These are phyloP conservation scores for Apeira syringaria DNA, from an alignment of 2,888 invertebrate species.

Conservation along the genomic window DNA sequence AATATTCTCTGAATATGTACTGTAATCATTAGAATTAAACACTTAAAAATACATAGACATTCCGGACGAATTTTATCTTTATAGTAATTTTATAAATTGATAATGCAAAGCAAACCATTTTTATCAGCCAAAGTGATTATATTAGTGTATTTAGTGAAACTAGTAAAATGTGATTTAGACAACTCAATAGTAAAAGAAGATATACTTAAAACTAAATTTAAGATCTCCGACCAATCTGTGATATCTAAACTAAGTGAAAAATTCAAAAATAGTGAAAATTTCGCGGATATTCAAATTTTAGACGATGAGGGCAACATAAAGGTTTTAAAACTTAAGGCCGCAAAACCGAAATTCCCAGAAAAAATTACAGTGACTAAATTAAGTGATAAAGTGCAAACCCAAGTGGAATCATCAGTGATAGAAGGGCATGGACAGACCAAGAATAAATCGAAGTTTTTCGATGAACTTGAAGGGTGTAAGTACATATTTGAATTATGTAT, in stretches of 20 bases:
- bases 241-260: conserved; percentile 48
- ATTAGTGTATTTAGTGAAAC: conserved; percentile 39
- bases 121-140: conserved; percentile 39
- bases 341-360: conserved; percentile 38
- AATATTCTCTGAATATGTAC: too few species aligned
- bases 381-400: conserved; percentile 20
- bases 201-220: conserved; percentile 50
- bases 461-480: conserved; percentile 89
- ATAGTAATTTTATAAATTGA: conserved; percentile 6
- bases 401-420: conserved; percentile 26
- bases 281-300: conserved; percentile 60
- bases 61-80: too few species aligned
- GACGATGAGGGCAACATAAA: conserved; percentile 62
- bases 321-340: conserved; percentile 65
- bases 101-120: conserved; percentile 20
- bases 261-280: conserved; percentile 14
- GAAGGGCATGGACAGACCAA: conserved; percentile 27
- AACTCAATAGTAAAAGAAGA: conserved; percentile 43
- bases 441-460: conserved; percentile 85
- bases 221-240: conserved; percentile 38
- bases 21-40: too few species aligned
- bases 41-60: too few species aligned
- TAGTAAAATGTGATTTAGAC: conserved; percentile 38
- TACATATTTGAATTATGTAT: too few species aligned
- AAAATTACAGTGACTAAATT: conserved; percentile 16